Evolutionary conservation across 2,888 invertebrate genomes (phyloP).

Genomic region (Euclidia mi): DNA sequence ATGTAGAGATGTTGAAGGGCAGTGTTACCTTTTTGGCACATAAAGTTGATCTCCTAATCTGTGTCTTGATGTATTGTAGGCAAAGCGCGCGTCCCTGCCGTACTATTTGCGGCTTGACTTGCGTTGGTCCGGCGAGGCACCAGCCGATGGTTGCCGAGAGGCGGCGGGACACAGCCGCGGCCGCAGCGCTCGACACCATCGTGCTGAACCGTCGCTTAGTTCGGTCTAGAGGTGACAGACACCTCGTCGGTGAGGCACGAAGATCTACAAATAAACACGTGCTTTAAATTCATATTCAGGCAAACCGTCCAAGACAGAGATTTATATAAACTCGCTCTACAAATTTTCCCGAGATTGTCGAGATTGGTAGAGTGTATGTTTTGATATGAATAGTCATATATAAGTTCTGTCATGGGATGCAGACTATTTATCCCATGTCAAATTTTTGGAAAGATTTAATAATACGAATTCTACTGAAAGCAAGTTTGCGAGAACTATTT

Average conservation of each 20-base stretch:
- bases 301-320: too few species aligned
- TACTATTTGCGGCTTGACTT: constrained; percentile 86
- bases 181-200: constrained; percentile 85
- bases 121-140: constrained; percentile 82
- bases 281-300: background rate
- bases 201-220: constrained; percentile 93
- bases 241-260: constrained; percentile 70
- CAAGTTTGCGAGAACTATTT: too few species aligned
- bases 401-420: too few species aligned
- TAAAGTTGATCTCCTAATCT: constrained; percentile 93
- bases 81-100: constrained; percentile 93
- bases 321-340: too few species aligned
- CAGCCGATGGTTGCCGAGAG: constrained; percentile 94
- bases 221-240: constrained; percentile 82
- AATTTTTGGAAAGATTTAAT: too few species aligned
- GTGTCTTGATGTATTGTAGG: constrained; percentile 93
- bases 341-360: too few species aligned
- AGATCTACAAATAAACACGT: constrained; percentile 43
- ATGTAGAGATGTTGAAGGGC: too few species aligned
- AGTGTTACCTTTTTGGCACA: constrained; percentile 92
- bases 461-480: too few species aligned
- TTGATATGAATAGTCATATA: too few species aligned
- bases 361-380: too few species aligned
- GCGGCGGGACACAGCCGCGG: constrained; percentile 92
- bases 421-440: too few species aligned